Evolutionary conservation across 1,140 invertebrate species (phyloP).

Genomic region (Calliphora vicina): DNA sequence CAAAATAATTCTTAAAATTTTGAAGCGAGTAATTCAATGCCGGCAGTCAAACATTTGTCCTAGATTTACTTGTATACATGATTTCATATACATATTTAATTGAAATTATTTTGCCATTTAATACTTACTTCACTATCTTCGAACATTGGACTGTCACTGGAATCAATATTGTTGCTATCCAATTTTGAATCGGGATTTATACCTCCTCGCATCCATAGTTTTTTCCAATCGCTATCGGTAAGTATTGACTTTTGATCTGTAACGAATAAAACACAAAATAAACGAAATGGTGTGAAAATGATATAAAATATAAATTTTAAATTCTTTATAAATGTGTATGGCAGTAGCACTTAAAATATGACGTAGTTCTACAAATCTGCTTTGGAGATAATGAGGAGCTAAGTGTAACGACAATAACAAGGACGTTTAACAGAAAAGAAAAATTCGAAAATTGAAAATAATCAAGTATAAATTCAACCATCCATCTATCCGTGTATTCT

Average conservation of each 20-base stretch:
- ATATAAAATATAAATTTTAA: background rate
- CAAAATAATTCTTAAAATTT: too few relatives aligned
- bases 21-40: too few relatives aligned
- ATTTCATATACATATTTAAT: too few relatives aligned
- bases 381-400: too few relatives aligned
- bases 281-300: constrained; percentile 1
- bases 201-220: constrained; percentile 61
- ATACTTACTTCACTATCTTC: constrained; percentile 63
- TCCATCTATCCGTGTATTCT: background rate
- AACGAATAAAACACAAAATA: constrained; percentile 44
- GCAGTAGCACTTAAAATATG: background rate
- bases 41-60: too few relatives aligned
- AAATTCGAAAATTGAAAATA: background rate
- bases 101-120: too few relatives aligned
- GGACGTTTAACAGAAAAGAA: background rate
- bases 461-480: constrained; percentile 5
- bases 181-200: constrained; percentile 61
- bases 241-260: constrained; percentile 64
- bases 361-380: too few relatives aligned
- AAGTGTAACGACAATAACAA: background rate
- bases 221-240: constrained; percentile 63
- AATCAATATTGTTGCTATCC: constrained; percentile 61
- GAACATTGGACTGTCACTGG: constrained; percentile 62
- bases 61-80: too few relatives aligned
- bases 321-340: background rate